Evolutionary conservation across 1,140 invertebrate species (phyloP).

Genomic region (Drosophila micromelanica): DNA sequence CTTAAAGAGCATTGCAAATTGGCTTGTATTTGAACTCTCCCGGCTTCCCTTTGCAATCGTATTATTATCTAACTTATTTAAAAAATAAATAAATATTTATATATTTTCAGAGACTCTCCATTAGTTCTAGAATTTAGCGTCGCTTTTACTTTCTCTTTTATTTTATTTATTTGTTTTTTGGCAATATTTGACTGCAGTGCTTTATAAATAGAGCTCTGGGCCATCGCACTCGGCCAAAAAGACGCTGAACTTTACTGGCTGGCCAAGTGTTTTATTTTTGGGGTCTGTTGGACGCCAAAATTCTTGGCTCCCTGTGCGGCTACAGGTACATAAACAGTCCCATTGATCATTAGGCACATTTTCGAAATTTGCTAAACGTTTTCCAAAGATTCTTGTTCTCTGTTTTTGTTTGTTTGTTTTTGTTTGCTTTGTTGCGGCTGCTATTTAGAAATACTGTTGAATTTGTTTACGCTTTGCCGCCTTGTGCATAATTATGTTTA

Average conservation of each 20-base stretch:
- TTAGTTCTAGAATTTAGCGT: neutral
- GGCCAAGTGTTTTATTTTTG: constrained; percentile 67
- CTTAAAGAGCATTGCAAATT: too few relatives aligned
- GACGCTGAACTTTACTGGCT: constrained; percentile 49
- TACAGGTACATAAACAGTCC: constrained; percentile 18
- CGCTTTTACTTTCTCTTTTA: constrained; percentile 11
- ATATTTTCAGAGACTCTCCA: neutral
- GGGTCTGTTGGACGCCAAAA: constrained; percentile 14
- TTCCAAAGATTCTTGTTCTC: constrained; percentile 1
- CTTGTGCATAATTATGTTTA: constrained; percentile 78
- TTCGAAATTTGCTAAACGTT: constrained; percentile 17
- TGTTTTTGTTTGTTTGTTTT: constrained; percentile 28
- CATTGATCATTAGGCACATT: constrained; percentile 25
- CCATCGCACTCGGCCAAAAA: constrained; percentile 40
- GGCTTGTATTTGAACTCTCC: too few relatives aligned
- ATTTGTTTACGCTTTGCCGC: constrained; percentile 52
- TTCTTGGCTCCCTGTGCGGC: constrained; percentile 11
- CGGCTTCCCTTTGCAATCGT: too few relatives aligned
- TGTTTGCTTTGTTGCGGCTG: constrained; percentile 33
- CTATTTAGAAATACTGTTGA: constrained; percentile 14
- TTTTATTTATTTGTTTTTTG: constrained; percentile 20
- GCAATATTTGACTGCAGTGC: constrained; percentile 46
- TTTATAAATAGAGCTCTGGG: constrained; percentile 58
- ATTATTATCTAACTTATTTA: too few relatives aligned
- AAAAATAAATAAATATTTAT: too few relatives aligned